Evolutionary conservation across 2,113 vertebrate species (phyloP).

Genomic region (Hemibagrus wyckioides): DNA sequence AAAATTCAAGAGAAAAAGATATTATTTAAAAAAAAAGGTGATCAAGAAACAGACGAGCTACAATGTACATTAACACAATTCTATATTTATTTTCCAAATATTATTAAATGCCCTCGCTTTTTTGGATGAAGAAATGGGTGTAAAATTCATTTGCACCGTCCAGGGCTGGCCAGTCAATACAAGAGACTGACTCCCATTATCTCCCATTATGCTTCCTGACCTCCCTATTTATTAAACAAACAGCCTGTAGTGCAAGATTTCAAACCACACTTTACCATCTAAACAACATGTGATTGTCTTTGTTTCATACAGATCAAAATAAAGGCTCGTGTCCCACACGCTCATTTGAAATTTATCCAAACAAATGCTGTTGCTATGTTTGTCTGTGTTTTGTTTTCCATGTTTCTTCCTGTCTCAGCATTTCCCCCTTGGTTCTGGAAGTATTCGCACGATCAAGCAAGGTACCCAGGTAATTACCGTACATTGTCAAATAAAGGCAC

Average conservation of each 20-base stretch:
- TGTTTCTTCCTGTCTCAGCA: slow-evolving; percentile 60
- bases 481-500: slow-evolving; percentile 74
- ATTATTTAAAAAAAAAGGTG: neutral
- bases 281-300: slow-evolving; percentile 22
- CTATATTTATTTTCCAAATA: neutral
- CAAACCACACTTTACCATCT: slow-evolving; percentile 2
- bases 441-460: slow-evolving; percentile 73
- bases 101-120: neutral
- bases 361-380: slow-evolving; percentile 68
- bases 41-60: neutral
- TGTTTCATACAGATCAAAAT: slow-evolving; percentile 38
- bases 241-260: slow-evolving; percentile 32
- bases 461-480: slow-evolving; percentile 75
- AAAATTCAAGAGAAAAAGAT: neutral
- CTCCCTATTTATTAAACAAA: slow-evolving; percentile 42
- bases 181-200: slow-evolving; percentile 5
- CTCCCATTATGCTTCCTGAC: slow-evolving; percentile 12
- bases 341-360: slow-evolving; percentile 58
- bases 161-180: slow-evolving; percentile 4
- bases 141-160: neutral
- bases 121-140: neutral
- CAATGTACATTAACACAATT: neutral
- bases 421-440: slow-evolving; percentile 66
- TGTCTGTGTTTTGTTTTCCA: slow-evolving; percentile 58
- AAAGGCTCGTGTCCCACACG: slow-evolving; percentile 40